A percentile compares a stretch with the other conserved stretches of the same genome.
Conservation (phyloP, 92 coral and sea anemone genomes). For the Virgularia gustaviana region DNA sequence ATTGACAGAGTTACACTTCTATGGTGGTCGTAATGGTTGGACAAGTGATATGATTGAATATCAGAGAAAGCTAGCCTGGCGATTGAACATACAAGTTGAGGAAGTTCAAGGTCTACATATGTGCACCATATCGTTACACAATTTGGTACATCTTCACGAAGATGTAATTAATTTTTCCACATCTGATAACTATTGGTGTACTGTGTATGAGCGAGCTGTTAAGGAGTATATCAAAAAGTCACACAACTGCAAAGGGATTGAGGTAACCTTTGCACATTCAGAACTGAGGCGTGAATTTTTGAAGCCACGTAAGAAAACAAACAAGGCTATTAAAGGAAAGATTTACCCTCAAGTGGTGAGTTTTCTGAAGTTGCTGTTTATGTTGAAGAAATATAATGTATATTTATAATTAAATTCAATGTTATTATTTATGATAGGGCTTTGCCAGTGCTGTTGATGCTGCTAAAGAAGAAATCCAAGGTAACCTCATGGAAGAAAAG, state of each 20-base stretch:
- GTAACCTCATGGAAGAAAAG: neutral
- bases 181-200: constrained; percentile 72
- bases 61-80: constrained; percentile 55
- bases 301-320: constrained; percentile 17
- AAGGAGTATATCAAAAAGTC: constrained; percentile 54
- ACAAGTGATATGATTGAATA: constrained; percentile 48
- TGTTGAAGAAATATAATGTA: no score
- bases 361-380: neutral
- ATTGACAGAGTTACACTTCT: constrained; percentile 66
- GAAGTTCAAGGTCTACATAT: constrained; percentile 66
- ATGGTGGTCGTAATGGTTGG: constrained; percentile 68
- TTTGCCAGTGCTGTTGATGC: constrained; percentile 20
- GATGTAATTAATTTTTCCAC: constrained; percentile 60
- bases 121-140: constrained; percentile 71
- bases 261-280: constrained; percentile 59
- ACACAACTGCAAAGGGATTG: constrained; percentile 55
- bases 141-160: constrained; percentile 59
- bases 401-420: neutral
- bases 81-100: constrained; percentile 57
- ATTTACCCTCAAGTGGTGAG: constrained; percentile 3
- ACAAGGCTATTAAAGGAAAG: neutral
- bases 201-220: constrained; percentile 65
- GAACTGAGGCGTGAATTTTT: constrained; percentile 53
- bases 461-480: constrained; percentile 8
- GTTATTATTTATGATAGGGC: neutral